Base-by-base conservation (phyloP, 2,888 invertebrate genomes). In the Yponomeuta sedellus region DNA sequence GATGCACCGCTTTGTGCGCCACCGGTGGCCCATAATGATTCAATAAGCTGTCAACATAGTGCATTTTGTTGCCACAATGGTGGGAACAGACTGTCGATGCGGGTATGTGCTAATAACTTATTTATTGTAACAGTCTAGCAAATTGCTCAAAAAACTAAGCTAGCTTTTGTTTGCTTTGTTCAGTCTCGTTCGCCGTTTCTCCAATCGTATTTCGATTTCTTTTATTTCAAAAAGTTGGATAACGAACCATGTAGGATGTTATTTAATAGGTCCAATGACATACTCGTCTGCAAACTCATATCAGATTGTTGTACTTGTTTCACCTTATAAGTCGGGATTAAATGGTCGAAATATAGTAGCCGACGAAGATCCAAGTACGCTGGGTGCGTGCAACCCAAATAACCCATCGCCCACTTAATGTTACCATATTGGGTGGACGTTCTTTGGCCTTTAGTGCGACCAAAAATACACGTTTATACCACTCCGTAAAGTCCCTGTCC, bases 371-470 rank as follows among this genome's bases (percentile, higher is more conserved):
- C 80, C 77, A 79, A 77, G 75, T 77, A 76, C 72, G 74, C 65
- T 39, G 62, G 64, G 40, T 65, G 66, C 34, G 59, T 73, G 75
- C 72, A 74, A 72, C 77, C 79, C 75, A 82, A 86, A 87, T 86
- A 52, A 85, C 79, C 73, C 84, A 80, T 85, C 90, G 82, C 90
- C 90, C 85, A 90, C 90, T 64, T 68, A 1, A 1, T 34, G 70
- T 65, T 70, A 57, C 69, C 85, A 75, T 85, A 82, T 85, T 34
- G 74, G 70, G 77, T 77, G 69, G 44, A 11, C 73, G 75, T 75
- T 75, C 75, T 74, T 74, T 74, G 80, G 77, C 81, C 81, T 61
- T 34, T 66, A 22, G 64, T 52, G n/a, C 3, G 34, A 22, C 34
- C 34, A 44, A 44, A 44, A 44, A 64, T 19, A 64, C 20, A 52